These are phyloP conservation scores for Ranitomeya variabilis DNA, from an alignment of 2,113 vertebrate species.

Conservation along the genomic window DNA sequence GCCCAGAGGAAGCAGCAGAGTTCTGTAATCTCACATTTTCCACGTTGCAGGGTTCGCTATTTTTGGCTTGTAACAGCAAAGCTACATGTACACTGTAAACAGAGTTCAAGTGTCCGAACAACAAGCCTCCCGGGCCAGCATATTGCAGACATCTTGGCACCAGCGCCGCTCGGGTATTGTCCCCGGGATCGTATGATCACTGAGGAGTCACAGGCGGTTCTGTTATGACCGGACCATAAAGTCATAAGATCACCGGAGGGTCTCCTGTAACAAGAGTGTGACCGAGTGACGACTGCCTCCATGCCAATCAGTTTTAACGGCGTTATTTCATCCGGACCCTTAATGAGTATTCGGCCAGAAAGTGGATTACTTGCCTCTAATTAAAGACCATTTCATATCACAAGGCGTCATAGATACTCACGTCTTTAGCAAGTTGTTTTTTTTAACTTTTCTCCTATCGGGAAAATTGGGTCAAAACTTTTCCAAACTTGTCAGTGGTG, in stretches of 20 bases:
- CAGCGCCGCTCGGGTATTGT: conserved; percentile 28
- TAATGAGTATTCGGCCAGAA: background rate
- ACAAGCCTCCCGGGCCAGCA: conserved; percentile 16
- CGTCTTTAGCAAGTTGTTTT: background rate
- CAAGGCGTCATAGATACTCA: background rate
- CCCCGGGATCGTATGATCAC: conserved; percentile 16
- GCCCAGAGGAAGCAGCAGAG: conserved; percentile 42
- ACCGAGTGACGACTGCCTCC: background rate
- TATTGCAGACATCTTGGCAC: conserved; percentile 45
- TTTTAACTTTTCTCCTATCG: background rate
- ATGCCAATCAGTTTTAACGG: background rate
- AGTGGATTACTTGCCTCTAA: background rate
- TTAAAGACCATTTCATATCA: background rate
- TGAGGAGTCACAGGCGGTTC: conserved; percentile 15
- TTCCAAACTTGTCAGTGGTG: background rate
- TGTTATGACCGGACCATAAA: conserved; percentile 29
- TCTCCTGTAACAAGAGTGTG: background rate
- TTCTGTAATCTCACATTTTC: conserved; percentile 51
- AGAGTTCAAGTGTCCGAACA: conserved; percentile 29
- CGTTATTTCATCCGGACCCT: background rate
- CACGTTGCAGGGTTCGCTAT: conserved; percentile 51
- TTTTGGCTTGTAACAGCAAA: conserved; percentile 37
- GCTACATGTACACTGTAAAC: conserved; percentile 41
- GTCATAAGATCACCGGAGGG: background rate
- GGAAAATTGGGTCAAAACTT: background rate